These are phyloP conservation scores for Sycophaga agraensis DNA, from an alignment of 1,140 invertebrate species.

Conservation along the genomic window DNA sequence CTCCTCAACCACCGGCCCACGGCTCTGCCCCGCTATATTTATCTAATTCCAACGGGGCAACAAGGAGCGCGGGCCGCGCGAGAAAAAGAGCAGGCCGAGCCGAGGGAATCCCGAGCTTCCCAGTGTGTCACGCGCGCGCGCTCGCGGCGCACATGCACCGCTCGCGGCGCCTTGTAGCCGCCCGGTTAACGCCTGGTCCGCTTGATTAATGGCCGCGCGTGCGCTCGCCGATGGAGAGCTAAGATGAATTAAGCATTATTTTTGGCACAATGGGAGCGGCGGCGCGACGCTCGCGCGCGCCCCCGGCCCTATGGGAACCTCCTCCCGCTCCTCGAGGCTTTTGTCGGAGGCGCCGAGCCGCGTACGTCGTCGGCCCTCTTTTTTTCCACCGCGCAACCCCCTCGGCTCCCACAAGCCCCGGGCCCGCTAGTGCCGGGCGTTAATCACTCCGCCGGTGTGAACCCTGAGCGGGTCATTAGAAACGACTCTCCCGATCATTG, in stretches of 20 bases:
- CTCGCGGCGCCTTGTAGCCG: neutral
- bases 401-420: neutral
- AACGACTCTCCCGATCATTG: slow-evolving; percentile 8
- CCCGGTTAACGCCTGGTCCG: slow-evolving; percentile 17
- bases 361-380: neutral
- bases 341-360: neutral
- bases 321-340: slow-evolving; percentile 1
- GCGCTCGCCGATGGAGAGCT: neutral
- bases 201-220: slow-evolving; percentile 14
- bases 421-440: neutral
- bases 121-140: slow-evolving; percentile 39
- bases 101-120: slow-evolving; percentile 34
- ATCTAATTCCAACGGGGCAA: slow-evolving; percentile 38
- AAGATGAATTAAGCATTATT: slow-evolving; percentile 25
- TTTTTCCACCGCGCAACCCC: too few species aligned
- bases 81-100: neutral
- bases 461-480: neutral
- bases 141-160: too few species aligned
- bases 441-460: slow-evolving; percentile 1
- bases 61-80: neutral
- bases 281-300: neutral
- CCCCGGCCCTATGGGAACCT: neutral
- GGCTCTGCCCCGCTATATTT: slow-evolving; percentile 34
- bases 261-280: slow-evolving; percentile 18
- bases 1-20: neutral